These are phyloP conservation scores for Chaenogobius annularis DNA, from an alignment of 2,113 vertebrate species.

Conservation along the genomic window DNA sequence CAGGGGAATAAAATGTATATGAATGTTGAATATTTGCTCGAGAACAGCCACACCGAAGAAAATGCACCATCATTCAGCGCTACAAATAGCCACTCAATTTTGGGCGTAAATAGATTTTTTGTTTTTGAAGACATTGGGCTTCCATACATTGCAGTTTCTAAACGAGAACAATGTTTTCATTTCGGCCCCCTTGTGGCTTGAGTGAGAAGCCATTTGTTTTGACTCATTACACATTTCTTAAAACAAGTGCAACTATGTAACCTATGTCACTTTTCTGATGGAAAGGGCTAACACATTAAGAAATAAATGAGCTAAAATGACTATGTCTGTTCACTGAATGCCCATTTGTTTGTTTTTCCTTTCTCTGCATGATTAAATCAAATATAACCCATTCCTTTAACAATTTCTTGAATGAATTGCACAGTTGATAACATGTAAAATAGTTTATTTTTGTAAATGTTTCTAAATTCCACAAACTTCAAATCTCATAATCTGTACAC, in stretches of 20 bases:
- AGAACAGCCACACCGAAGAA: too few species aligned
- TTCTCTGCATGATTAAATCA: not conserved
- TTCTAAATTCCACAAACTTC: conserved; percentile 99
- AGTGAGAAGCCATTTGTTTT: not conserved
- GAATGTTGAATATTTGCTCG: too few species aligned
- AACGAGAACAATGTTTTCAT: not conserved
- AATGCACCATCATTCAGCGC: too few species aligned
- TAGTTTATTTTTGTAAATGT: conserved; percentile 99
- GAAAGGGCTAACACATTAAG: too few species aligned
- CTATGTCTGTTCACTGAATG: not conserved
- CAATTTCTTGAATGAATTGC: not conserved
- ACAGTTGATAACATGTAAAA: conserved; percentile 88
- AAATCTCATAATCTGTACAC: conserved; percentile 99
- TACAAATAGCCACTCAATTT: too few species aligned
- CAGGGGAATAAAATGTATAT: too few species aligned
- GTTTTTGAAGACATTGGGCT: too few species aligned
- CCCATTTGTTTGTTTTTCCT: not conserved
- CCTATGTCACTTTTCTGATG: too few species aligned
- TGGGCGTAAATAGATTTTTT: too few species aligned
- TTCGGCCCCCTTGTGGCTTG: not conserved
- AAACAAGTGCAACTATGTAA: too few species aligned
- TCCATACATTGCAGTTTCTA: too few species aligned
- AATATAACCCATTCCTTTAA: not conserved
- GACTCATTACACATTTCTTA: too few species aligned
- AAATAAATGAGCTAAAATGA: not conserved